A percentile compares a stretch with the other conserved stretches of the same genome.
These are phyloP conservation scores for Agriopis leucophaearia DNA, from an alignment of 2,888 invertebrate species.

Conservation along the genomic window DNA sequence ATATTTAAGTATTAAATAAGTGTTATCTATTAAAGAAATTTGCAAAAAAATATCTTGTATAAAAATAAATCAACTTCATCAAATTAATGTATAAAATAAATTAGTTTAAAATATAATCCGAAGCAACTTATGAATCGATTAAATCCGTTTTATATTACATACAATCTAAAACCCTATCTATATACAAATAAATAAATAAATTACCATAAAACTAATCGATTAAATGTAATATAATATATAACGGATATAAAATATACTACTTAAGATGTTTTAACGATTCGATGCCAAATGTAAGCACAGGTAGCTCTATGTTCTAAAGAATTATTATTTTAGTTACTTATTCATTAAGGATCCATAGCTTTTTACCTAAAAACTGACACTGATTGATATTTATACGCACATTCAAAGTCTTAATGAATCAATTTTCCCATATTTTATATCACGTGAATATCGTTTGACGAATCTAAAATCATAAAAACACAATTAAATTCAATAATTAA, in stretches of 20 bases:
- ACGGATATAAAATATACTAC: constrained; percentile 1
- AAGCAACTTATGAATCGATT: constrained; percentile 13
- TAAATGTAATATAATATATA: constrained; percentile 10
- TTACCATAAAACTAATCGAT: too few species aligned
- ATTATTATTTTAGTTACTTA: constrained; percentile 27
- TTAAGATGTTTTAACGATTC: constrained; percentile 11
- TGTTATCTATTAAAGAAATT: not conserved
- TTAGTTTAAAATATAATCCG: constrained; percentile 1
- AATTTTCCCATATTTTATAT: constrained; percentile 42
- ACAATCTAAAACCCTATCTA: too few species aligned
- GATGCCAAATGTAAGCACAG: constrained; percentile 11
- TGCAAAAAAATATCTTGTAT: too few species aligned
- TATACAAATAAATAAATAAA: too few species aligned
- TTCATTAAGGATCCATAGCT: constrained; percentile 21
- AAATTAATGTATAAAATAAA: not conserved
- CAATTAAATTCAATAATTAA: constrained; percentile 39
- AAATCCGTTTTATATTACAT: not conserved
- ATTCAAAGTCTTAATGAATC: constrained; percentile 39
- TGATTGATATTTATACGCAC: constrained; percentile 38
- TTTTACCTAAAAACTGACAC: constrained; percentile 30
- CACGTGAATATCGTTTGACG: constrained; percentile 34
- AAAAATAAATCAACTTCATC: too few species aligned
- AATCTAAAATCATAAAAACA: constrained; percentile 39
- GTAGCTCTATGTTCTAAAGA: constrained; percentile 26
- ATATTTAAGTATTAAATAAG: constrained; percentile 33